phyloP scores from a whole-genome alignment of 2,113 vertebrate species.

The Oncorhynchus mykiss region DNA sequence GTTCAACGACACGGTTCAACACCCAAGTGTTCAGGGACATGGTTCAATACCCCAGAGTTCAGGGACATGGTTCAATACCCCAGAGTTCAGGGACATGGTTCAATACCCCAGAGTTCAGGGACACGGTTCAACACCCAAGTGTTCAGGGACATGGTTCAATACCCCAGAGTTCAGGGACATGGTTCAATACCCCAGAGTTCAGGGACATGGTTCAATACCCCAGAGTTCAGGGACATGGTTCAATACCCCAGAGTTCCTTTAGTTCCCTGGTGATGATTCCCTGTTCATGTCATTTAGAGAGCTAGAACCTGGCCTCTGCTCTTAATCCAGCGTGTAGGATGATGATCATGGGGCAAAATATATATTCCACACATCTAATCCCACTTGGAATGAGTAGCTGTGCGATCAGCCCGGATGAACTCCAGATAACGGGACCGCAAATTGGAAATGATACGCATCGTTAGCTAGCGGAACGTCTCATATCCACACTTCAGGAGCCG shows the following conservation, averaged over 20 bases:
- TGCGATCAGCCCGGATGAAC: slow-evolving; percentile 38
- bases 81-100: background rate
- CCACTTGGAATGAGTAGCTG: slow-evolving; percentile 37
- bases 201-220: background rate
- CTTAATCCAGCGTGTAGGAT: slow-evolving; percentile 48
- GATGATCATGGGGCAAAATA: slow-evolving; percentile 24
- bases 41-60: background rate
- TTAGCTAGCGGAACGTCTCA: slow-evolving; percentile 22
- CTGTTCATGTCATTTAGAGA: slow-evolving; percentile 32
- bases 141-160: background rate
- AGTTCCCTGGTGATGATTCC: background rate
- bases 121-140: background rate
- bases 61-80: background rate
- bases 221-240: too few relatives aligned
- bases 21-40: background rate
- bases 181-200: background rate
- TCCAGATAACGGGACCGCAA: slow-evolving; percentile 40
- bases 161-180: background rate
- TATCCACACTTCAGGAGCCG: slow-evolving; percentile 26
- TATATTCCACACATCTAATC: slow-evolving; percentile 33
- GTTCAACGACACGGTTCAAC: background rate
- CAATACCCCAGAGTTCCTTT: background rate
- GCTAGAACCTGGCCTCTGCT: slow-evolving; percentile 35
- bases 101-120: background rate
- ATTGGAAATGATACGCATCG: slow-evolving; percentile 45